Conservation (phyloP, 2,888 invertebrate genomes). For the Eubasilissa splendida region DNA sequence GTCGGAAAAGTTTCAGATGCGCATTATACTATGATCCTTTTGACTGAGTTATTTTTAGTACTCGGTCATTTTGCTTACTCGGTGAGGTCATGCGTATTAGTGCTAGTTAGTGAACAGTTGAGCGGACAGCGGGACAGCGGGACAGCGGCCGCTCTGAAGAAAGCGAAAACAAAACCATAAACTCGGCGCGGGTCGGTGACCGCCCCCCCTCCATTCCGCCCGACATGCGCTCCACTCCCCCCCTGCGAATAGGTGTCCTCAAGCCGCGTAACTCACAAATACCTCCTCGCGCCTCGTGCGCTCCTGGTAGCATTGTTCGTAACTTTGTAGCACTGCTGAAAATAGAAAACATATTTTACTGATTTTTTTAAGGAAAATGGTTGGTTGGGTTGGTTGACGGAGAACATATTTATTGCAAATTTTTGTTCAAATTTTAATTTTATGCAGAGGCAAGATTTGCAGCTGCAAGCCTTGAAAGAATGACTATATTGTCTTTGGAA, state of each 20-base stretch:
- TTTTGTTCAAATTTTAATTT: too few species aligned
- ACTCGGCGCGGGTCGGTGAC: slow-evolving; percentile 54
- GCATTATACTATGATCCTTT: too few species aligned
- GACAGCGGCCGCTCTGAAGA: slow-evolving; percentile 59
- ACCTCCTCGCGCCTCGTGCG: background rate
- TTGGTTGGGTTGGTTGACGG: too few species aligned
- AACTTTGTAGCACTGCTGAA: background rate
- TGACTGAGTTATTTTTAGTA: background rate
- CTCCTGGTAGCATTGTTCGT: slow-evolving; percentile 29
- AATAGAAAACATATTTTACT: background rate
- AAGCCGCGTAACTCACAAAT: slow-evolving; percentile 6
- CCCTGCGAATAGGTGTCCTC: background rate
- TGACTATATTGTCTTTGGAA: too few species aligned
- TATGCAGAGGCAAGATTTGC: too few species aligned
- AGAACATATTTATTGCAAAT: too few species aligned
- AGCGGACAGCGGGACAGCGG: slow-evolving; percentile 40
- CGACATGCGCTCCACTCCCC: slow-evolving; percentile 13
- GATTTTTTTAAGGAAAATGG: background rate
- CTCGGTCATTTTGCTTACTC: background rate
- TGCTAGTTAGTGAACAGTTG: slow-evolving; percentile 31
- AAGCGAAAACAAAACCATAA: slow-evolving; percentile 62
- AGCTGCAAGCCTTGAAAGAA: too few species aligned
- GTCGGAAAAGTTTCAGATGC: too few species aligned
- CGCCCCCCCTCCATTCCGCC: slow-evolving; percentile 42
- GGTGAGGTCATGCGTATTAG: slow-evolving; percentile 34